phyloP scores from a whole-genome alignment of 2,888 invertebrate species.

The Amiota communis region DNA sequence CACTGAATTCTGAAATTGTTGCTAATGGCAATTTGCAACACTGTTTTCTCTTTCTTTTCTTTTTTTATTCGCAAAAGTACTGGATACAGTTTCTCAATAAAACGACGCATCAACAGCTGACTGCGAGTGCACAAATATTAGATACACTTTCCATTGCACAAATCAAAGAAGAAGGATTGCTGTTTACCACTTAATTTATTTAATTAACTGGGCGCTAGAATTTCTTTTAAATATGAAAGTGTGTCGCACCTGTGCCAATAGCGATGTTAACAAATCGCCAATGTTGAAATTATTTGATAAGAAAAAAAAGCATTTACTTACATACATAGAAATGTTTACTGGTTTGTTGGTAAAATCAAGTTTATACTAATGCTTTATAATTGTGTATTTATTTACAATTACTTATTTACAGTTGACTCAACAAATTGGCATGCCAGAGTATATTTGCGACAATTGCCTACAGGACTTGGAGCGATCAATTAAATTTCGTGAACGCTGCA shows the following conservation, averaged over 20 bases:
- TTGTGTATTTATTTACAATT: not conserved
- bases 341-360: slow-evolving; percentile 40
- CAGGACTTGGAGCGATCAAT: slow-evolving; percentile 21
- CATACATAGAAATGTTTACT: slow-evolving; percentile 41
- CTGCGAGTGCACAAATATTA: not conserved
- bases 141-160: not conserved
- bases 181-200: too few relatives aligned
- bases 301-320: slow-evolving; percentile 32
- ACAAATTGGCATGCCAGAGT: slow-evolving; percentile 37
- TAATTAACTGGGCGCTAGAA: too few relatives aligned
- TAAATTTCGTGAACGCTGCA: slow-evolving; percentile 33
- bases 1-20: too few relatives aligned
- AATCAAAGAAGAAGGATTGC: not conserved
- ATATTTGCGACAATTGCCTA: slow-evolving; percentile 39
- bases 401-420: slow-evolving; percentile 41
- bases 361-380: not conserved
- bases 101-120: not conserved
- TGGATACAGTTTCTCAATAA: too few relatives aligned
- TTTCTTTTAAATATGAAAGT: slow-evolving; percentile 3
- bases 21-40: too few relatives aligned
- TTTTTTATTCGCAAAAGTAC: too few relatives aligned
- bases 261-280: slow-evolving; percentile 37
- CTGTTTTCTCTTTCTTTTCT: too few relatives aligned
- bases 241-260: slow-evolving; percentile 26
- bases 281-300: slow-evolving; percentile 39